phyloP scores from a whole-genome alignment of 2,113 vertebrate species.

The Mystacornis crossleyi region DNA sequence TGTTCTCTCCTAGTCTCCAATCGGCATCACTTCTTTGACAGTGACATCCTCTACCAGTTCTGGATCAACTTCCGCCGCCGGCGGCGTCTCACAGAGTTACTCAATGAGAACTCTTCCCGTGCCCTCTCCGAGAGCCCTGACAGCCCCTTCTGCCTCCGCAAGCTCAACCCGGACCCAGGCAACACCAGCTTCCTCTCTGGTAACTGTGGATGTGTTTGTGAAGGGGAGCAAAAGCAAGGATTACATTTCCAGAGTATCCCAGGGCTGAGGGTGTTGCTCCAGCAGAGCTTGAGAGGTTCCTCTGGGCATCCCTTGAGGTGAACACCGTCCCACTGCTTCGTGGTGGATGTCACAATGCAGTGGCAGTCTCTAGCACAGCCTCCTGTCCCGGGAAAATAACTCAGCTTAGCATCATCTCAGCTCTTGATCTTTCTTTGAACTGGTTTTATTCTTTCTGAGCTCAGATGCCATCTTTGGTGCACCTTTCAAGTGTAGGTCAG shows the following conservation, averaged over 20 bases:
- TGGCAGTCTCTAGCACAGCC: not conserved
- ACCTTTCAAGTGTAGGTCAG: not conserved
- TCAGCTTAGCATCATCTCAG: not conserved
- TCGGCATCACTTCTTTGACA: constrained; percentile 84
- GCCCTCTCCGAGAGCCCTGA: constrained; percentile 67
- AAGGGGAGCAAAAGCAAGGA: not conserved
- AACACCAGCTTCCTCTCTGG: constrained; percentile 80
- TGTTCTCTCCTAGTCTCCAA: constrained; percentile 74
- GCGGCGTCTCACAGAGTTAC: constrained; percentile 78
- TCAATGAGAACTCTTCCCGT: constrained; percentile 68
- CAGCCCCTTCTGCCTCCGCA: constrained; percentile 80
- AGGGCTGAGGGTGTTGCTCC: not conserved
- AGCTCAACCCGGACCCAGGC: constrained; percentile 62
- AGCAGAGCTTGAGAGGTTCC: not conserved
- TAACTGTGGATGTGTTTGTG: not conserved
- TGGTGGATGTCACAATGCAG: not conserved
- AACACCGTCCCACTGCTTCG: not conserved
- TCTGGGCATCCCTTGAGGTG: not conserved
- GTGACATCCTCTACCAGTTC: constrained; percentile 84
- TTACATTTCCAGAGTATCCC: fast-evolving
- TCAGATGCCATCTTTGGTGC: not conserved
- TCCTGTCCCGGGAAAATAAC: not conserved
- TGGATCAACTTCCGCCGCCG: constrained; percentile 83
- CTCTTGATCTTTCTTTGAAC: not conserved
- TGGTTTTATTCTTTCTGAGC: not conserved